phyloP scores from a whole-genome alignment of 2,797 vertebrate genomes.

The Lophius americanus region DNA sequence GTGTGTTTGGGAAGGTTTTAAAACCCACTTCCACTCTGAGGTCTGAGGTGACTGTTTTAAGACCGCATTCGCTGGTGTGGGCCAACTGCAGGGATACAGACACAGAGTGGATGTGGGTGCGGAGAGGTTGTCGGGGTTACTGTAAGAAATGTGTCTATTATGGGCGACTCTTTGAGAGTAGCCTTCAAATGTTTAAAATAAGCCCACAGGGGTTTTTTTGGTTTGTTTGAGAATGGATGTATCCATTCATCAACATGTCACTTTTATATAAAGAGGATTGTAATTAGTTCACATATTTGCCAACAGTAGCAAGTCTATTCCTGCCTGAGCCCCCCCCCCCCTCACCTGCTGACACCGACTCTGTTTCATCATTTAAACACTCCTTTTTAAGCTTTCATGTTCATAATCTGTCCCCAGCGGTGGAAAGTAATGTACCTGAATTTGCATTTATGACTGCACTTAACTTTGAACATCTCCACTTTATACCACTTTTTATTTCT shows the following conservation, averaged over 20 bases:
- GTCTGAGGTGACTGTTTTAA: too few species aligned
- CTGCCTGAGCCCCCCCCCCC: conserved; percentile 8
- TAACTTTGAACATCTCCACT: background rate
- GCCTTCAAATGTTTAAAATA: background rate
- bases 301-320: conserved; percentile 53
- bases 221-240: conserved; percentile 47
- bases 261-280: conserved; percentile 44
- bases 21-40: too few species aligned
- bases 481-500: background rate
- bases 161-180: conserved; percentile 15
- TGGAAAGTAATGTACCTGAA: background rate
- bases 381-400: background rate
- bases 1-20: too few species aligned
- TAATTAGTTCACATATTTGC: conserved; percentile 48
- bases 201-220: conserved; percentile 35
- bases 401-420: background rate
- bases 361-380: conserved; percentile 3
- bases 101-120: too few species aligned
- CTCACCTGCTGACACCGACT: background rate
- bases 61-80: too few species aligned
- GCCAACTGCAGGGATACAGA: too few species aligned
- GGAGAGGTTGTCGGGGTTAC: too few species aligned
- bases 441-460: too few species aligned
- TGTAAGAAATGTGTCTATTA: conserved; percentile 10
- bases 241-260: conserved; percentile 54